Base-by-base conservation (phyloP, 2,113 vertebrate genomes). In the Vidua chalybeata region DNA sequence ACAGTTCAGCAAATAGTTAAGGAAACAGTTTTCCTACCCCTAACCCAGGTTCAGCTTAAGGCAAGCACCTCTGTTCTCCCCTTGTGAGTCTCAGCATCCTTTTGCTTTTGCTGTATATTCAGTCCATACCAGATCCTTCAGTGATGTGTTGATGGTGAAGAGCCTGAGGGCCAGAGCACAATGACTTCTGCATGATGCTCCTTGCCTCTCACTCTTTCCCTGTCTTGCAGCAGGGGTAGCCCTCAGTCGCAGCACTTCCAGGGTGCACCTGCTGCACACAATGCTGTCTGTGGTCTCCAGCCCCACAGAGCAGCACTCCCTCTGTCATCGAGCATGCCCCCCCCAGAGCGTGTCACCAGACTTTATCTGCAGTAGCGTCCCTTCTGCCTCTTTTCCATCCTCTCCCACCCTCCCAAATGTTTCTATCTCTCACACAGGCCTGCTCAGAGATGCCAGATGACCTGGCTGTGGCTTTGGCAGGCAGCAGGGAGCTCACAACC, bases 251-350 rank as follows among this genome's bases (percentile, higher is more conserved):
- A 26, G 23, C 31, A n/a, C 15, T 48, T 45, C 9, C 31, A 37
- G 13, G 15, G 6, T 41, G 13, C 5, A 4, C 14, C 37, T 84
- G 33, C 2, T 45, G 31, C 18, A 30, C 9, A 1, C 2, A 2
- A 0, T 13, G 6, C 16, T 18, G 0, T 10, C 55, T 0, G 0
- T n/a, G 28, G 8, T 10, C 24, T 14, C 33, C 9, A 9, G 5
- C 9, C 13, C 13, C 45, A 48, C 19, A 12, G 7, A 54, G 21
- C 26, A 80, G 30, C 31, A 5, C 6, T 17, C 30, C 16, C 24
- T 35, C 28, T 18, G 14, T 11, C 9, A 11, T 2, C 0, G 0
- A 56, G 15, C 13, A 13, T 1, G 0, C 46, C 39, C 8, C 8
- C 43, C 27, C 33, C 30, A 18, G 26, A 39, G 21, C 0, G 0